phyloP scores from a whole-genome alignment of 2,888 invertebrate species.

The Cephus pygmeus region DNA sequence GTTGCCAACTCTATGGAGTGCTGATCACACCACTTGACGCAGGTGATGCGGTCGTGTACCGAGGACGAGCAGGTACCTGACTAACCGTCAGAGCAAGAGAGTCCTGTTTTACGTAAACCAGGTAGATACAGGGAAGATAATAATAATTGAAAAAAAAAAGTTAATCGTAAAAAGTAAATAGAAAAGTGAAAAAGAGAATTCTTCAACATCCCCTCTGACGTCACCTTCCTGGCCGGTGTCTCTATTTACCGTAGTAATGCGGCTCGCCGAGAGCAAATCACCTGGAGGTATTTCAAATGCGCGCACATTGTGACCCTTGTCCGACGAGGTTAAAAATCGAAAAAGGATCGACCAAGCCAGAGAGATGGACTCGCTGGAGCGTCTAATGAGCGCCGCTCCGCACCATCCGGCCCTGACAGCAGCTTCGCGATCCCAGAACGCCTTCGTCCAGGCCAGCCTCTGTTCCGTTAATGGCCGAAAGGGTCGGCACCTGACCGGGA shows the following conservation, averaged over 20 bases:
- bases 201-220: no score
- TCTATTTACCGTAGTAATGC: background rate
- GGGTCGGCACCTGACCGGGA: slow-evolving; percentile 86
- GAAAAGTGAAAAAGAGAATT: no score
- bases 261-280: background rate
- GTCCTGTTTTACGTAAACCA: no score
- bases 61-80: no score
- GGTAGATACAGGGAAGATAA: no score
- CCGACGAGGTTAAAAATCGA: background rate
- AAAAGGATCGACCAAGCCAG: slow-evolving; percentile 32
- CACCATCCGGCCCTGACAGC: slow-evolving; percentile 75
- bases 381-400: slow-evolving; percentile 80
- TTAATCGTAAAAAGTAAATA: no score
- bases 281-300: background rate
- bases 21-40: no score
- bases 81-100: no score
- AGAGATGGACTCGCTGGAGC: slow-evolving; percentile 85
- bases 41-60: no score
- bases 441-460: slow-evolving; percentile 82
- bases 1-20: no score
- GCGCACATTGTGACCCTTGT: background rate
- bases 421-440: slow-evolving; percentile 72
- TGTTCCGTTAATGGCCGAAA: slow-evolving; percentile 80
- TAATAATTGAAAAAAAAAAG: no score
- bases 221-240: no score